These are phyloP conservation scores for Drosophila hamatofila DNA, from an alignment of 2,888 invertebrate species.

Conservation along the genomic window DNA sequence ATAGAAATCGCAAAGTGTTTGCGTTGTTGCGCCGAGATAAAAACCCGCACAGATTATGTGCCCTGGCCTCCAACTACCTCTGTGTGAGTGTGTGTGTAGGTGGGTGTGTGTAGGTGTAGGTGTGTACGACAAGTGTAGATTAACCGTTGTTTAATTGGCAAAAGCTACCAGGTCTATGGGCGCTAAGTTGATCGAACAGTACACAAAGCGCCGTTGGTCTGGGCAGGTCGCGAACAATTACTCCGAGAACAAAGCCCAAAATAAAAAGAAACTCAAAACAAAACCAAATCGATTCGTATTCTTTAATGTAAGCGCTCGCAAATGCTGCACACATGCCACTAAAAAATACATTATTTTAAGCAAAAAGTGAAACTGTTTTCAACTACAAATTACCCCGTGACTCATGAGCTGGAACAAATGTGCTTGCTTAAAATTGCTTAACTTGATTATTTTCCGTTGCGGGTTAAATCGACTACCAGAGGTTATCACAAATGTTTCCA, in stretches of 20 bases:
- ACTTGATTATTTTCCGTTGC: slow-evolving; percentile 23
- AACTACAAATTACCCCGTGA: background rate
- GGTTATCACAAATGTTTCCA: slow-evolving; percentile 57
- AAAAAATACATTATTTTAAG: background rate
- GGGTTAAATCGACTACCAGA: slow-evolving; percentile 18
- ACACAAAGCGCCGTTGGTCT: slow-evolving; percentile 58
- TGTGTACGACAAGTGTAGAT: slow-evolving; percentile 61
- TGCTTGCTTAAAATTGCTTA: slow-evolving; percentile 8
- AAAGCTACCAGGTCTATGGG: slow-evolving; percentile 58
- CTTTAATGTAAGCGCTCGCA: slow-evolving; percentile 35
- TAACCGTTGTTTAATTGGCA: slow-evolving; percentile 70
- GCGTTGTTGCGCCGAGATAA: slow-evolving; percentile 64
- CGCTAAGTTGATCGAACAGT: slow-evolving; percentile 65
- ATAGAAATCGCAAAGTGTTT: slow-evolving; percentile 71
- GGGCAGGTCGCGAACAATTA: slow-evolving; percentile 64
- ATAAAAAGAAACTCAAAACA: background rate
- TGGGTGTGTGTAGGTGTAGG: slow-evolving; percentile 17
- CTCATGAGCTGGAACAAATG: slow-evolving; percentile 1
- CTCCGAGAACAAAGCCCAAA: slow-evolving; percentile 11
- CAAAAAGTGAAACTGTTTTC: slow-evolving; percentile 4
- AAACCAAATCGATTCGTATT: slow-evolving; percentile 5
- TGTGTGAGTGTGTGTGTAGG: slow-evolving; percentile 4
- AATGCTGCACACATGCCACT: slow-evolving; percentile 9
- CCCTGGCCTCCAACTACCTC: slow-evolving; percentile 7
- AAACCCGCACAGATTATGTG: slow-evolving; percentile 58